Evolutionary conservation across 2,888 invertebrate genomes (phyloP).

Genomic region (Timema cristinae): DNA sequence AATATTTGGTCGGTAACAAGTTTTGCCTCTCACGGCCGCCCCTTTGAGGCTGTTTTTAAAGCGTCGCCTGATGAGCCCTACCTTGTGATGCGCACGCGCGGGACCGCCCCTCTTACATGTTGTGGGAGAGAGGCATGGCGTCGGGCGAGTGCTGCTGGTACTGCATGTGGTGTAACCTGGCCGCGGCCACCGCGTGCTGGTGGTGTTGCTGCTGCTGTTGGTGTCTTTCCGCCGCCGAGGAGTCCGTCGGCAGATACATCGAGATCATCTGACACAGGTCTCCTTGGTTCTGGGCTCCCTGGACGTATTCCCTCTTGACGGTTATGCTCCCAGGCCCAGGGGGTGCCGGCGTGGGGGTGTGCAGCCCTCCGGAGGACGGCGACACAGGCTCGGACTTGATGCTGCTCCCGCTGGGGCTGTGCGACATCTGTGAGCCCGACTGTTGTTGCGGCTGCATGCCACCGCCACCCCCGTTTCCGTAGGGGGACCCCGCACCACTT

Average conservation of each 20-base stretch:
- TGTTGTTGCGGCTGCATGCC: constrained; percentile 61
- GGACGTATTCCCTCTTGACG: constrained; percentile 69
- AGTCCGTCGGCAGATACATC: constrained; percentile 69
- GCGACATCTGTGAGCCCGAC: constrained; percentile 62
- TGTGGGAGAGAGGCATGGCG: constrained; percentile 58
- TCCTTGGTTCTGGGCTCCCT: constrained; percentile 51
- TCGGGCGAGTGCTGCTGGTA: constrained; percentile 49
- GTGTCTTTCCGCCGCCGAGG: constrained; percentile 51
- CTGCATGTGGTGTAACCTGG: constrained; percentile 37
- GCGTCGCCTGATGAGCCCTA: too few species aligned
- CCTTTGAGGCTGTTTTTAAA: too few species aligned
- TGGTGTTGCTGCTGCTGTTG: constrained; percentile 59
- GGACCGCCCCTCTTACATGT: constrained; percentile 3
- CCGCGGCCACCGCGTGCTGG: constrained; percentile 53
- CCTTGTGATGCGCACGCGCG: too few species aligned
- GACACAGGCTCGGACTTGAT: constrained; percentile 87
- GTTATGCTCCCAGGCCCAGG: constrained; percentile 42
- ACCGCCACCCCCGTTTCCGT: constrained; percentile 55
- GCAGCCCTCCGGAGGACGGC: constrained; percentile 55
- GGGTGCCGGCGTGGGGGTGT: constrained; percentile 37
- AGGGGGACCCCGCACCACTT: constrained; percentile 58
- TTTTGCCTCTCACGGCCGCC: too few species aligned
- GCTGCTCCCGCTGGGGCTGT: constrained; percentile 82
- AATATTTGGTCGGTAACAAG: too few species aligned
- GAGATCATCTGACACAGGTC: constrained; percentile 70